Percentiles rank a stretch among this genome's conserved stretches.
Evolutionary conservation across 2,888 invertebrate genomes (phyloP).

Genomic region (Dastarcus helophoroides): DNA sequence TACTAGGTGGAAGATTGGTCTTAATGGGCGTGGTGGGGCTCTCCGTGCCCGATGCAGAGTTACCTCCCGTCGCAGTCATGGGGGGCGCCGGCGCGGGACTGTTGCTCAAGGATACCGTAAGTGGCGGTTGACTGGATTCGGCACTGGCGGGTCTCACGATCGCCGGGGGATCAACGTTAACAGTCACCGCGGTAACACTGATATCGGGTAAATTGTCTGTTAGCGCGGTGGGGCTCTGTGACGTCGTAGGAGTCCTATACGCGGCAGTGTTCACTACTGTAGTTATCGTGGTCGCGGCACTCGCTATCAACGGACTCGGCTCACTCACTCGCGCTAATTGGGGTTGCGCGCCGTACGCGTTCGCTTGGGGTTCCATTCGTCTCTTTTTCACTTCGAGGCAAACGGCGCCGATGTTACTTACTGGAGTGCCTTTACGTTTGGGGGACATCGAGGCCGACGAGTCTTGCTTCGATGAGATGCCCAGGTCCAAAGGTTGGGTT

Average conservation of each 20-base stretch:
- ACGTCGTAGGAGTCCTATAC: conserved; percentile 24
- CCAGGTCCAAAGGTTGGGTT: conserved; percentile 69
- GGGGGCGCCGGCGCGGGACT: conserved; percentile 28
- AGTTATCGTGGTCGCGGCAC: conserved; percentile 56
- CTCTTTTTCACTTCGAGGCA: conserved; percentile 53
- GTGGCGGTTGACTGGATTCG: conserved; percentile 38
- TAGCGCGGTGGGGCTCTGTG: conserved; percentile 32
- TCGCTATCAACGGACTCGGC: conserved; percentile 59
- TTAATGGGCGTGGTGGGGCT: conserved; percentile 41
- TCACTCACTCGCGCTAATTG: conserved; percentile 47
- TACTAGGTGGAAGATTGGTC: conserved; percentile 30
- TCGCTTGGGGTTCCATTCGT: conserved; percentile 41
- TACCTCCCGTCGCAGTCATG: conserved; percentile 25
- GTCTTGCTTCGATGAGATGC: conserved; percentile 43
- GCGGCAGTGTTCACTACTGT: conserved; percentile 56
- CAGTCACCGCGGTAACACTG: conserved; percentile 37
- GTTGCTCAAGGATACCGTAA: conserved; percentile 34
- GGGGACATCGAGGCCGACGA: conserved; percentile 39
- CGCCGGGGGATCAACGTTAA: conserved; percentile 48
- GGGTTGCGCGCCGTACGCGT: conserved; percentile 33
- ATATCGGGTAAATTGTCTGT: conserved; percentile 32
- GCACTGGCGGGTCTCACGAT: conserved; percentile 39
- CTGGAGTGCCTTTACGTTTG: conserved; percentile 48
- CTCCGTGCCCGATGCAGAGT: conserved; percentile 38
- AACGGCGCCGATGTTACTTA: conserved; percentile 39